Conservation (phyloP, 1,140 invertebrate genomes). For the Venturia canescens region DNA sequence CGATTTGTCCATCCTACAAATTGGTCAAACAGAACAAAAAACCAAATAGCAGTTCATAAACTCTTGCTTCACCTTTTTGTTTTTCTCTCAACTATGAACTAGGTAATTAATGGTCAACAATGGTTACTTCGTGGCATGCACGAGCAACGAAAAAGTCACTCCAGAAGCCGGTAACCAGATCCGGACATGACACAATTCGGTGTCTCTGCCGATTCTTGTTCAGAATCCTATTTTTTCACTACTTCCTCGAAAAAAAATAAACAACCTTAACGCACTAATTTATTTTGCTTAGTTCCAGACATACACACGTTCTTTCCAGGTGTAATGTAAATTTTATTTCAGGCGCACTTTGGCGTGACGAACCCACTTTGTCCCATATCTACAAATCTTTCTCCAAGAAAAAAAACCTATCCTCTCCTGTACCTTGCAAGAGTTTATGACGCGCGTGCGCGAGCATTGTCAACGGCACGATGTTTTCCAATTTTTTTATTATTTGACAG, state of each 20-base stretch:
- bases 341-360: slow-evolving; percentile 68
- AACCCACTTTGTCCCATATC: slow-evolving; percentile 47
- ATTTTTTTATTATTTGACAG: neutral
- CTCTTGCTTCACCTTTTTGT: slow-evolving; percentile 56
- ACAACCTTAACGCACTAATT: slow-evolving; percentile 61
- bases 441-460: slow-evolving; percentile 62
- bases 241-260: neutral
- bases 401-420: slow-evolving; percentile 26
- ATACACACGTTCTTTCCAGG: slow-evolving; percentile 66
- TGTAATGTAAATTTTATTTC: slow-evolving; percentile 71
- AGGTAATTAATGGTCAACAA: slow-evolving; percentile 20
- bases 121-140: slow-evolving; percentile 9
- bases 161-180: slow-evolving; percentile 27
- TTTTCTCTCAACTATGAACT: slow-evolving; percentile 32
- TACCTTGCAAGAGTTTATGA: slow-evolving; percentile 60
- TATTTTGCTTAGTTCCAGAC: slow-evolving; percentile 67
- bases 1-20: neutral
- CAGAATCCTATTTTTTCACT: slow-evolving; percentile 24
- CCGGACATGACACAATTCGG: slow-evolving; percentile 21
- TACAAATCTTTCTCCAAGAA: neutral
- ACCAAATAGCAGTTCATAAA: slow-evolving; percentile 55
- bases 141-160: slow-evolving; percentile 1
- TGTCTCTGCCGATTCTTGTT: slow-evolving; percentile 62
- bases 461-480: slow-evolving; percentile 49
- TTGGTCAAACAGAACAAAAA: slow-evolving; percentile 12